Evolutionary conservation across 2,113 vertebrate genomes (phyloP), one percentile per base, ranked within the genome.

Genomic region (Solea senegalensis): DNA sequence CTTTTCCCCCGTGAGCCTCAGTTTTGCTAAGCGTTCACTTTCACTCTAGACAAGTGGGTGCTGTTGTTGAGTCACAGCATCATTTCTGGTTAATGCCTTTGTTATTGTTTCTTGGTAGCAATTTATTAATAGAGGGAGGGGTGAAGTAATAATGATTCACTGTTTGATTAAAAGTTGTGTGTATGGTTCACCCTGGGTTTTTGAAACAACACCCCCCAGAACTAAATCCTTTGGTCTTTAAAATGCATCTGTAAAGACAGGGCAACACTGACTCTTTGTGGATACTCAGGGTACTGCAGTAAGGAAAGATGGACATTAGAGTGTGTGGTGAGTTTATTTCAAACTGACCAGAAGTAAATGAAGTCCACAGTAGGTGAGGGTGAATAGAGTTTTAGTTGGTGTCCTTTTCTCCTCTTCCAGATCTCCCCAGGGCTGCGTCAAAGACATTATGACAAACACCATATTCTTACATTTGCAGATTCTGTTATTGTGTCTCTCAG

Each of bases 181-280:
- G 9, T 3, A 46, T 14, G 26, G 9, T 70, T 49, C 10, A 9
- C 46, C 26, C 21, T 12, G 3, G 1, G 14, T 52, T 41, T 41
- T 27, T 59, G 14, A 46, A 50, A 11, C 14, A 5, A 6, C 55
- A 41, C 28, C 8, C 56, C 3, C 34, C 15, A 27, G 3, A 56
- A 55, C 16, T 14, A 9, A 27, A 44, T 61, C 28, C 14, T n/a
- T 46, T 16, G 12, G 34, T 44, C n/a, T 11, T 39, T 0, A 62
- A 21, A 12, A 28, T 51, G n/a, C 10, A 50, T 44, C 49, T 60
- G 3, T 4, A 46, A 11, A 46, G 49, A 55, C 9, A 65, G 70
- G 69, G 61, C 65, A 78, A 76, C 82, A 74, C 58, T 60, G 76
- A 1, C 84, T 10, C 71, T 46, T 0, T 45, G 82, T 81, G 87